phyloP scores from a whole-genome alignment of 1,140 invertebrate genomes.

The Apocrypta bakeri region DNA sequence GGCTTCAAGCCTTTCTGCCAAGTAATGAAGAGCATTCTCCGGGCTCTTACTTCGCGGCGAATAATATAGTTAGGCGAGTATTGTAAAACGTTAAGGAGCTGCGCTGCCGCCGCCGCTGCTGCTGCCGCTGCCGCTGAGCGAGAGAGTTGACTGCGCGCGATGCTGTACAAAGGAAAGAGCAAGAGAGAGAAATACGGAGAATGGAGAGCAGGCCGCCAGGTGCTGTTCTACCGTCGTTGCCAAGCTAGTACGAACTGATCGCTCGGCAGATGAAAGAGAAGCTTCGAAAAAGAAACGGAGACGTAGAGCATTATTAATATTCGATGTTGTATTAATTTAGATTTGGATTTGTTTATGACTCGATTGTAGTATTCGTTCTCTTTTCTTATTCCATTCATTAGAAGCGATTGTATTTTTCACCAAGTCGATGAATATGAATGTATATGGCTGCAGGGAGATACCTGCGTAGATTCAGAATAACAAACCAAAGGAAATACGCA shows the following conservation, averaged over 20 bases:
- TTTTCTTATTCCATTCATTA: background rate
- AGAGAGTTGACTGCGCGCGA: conserved; percentile 44
- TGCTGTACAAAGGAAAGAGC: conserved; percentile 2
- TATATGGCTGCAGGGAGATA: no score
- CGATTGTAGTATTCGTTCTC: background rate
- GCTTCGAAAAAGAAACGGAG: conserved; percentile 20
- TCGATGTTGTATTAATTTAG: conserved; percentile 3
- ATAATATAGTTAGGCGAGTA: conserved; percentile 46
- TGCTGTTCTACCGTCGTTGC: background rate
- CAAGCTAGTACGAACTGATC: background rate
- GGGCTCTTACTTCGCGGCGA: conserved; percentile 36
- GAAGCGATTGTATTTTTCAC: background rate
- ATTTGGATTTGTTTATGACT: conserved; percentile 12
- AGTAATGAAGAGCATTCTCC: conserved; percentile 57
- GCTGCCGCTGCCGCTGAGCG: background rate
- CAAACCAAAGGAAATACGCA: no score
- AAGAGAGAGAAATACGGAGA: conserved; percentile 1
- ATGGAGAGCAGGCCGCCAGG: conserved; percentile 1
- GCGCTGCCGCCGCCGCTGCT: no score
- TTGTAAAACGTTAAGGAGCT: conserved; percentile 40
- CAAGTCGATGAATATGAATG: no score
- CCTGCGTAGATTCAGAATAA: no score
- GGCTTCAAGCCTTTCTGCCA: conserved; percentile 52
- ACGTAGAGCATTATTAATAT: conserved; percentile 31
- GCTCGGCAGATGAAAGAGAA: background rate